A percentile compares a stretch with the other conserved stretches of the same genome.
Evolutionary conservation across 2,797 vertebrate species (phyloP).

Genomic region (Semaprochilodus insignis): DNA sequence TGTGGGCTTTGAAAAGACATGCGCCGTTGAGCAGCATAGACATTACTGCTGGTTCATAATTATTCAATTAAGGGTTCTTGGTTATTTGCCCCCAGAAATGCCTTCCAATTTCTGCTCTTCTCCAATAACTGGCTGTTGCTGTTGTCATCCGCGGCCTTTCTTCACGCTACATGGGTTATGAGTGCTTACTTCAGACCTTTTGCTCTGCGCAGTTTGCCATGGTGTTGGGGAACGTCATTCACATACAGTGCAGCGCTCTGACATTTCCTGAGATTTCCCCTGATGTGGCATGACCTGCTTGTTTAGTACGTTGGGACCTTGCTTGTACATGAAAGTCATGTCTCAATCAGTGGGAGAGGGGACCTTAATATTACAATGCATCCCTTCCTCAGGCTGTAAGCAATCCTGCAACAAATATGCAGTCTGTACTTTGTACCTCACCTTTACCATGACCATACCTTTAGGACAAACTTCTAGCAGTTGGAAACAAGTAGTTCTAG

Average conservation of each 20-base stretch:
- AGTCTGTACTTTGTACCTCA: background rate
- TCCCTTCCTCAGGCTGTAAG: background rate
- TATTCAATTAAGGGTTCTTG: background rate
- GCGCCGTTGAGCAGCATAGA: background rate
- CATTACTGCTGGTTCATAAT: background rate
- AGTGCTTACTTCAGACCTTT: background rate
- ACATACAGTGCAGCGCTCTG: background rate
- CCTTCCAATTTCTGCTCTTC: background rate
- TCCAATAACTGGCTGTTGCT: background rate
- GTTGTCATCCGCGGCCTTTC: background rate
- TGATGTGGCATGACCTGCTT: slow-evolving; percentile 6
- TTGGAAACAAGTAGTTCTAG: background rate
- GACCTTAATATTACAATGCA: background rate
- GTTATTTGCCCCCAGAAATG: background rate
- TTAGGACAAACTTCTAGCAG: background rate
- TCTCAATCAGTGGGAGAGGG: background rate
- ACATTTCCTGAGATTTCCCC: slow-evolving; percentile 13
- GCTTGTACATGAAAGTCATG: slow-evolving; percentile 16
- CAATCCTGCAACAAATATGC: background rate
- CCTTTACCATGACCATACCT: background rate
- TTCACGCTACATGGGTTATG: no score
- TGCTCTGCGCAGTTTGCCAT: background rate
- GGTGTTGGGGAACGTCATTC: slow-evolving; percentile 1
- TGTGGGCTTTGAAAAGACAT: background rate
- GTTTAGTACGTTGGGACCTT: slow-evolving; percentile 9